Evolutionary conservation across 2,113 vertebrate genomes (phyloP), one percentile per base, ranked within the genome.

Genomic region (Gila orcuttii): DNA sequence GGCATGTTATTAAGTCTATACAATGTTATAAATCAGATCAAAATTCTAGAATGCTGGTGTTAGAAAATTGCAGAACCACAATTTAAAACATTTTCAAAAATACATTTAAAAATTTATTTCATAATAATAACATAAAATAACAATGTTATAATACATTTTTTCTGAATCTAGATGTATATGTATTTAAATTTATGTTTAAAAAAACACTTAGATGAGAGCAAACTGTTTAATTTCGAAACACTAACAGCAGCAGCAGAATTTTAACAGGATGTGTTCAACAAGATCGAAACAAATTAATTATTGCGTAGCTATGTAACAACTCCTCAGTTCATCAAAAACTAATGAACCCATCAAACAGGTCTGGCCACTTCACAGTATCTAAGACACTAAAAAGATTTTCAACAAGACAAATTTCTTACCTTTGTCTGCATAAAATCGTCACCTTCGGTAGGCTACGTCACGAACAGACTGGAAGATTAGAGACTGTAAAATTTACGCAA

Each of bases 401-500:
- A 3, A 19, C 17, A 21, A 4, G 12, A 80, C 7, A 47, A 19
- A 36, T n/a, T 39, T 86, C 91, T 93, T 83, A 94, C 93, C 93
- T 91, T 84, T 86, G 79, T 86, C 82, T 42, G 86, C 60, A 77
- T 50, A 76, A 10, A 89, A 88, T 78, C 86, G 92, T 92, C 74
- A 71, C 81, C 71, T 39, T 68, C 83, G 55, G 21, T 36, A 42
- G 7, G 33, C 33, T 36, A 19, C 3, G 13, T 45, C 50, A 55
- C 52, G 39, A 31, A 21, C 2, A 7, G 8, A 64, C 39, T 85
- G 42, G 28, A 19, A 47, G 17, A 13, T 17, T 19, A 19, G 15
- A 59, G 7, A 17, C 50, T 21, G 8, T 33, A 25, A 78, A 15
- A 73, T 73, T 9, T 15, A 73, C 62, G 19, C 33, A 17, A 79